A percentile compares a stretch with the other conserved stretches of the same genome.
phyloP scores from a whole-genome alignment of 2,113 vertebrate species.

The Hemiprocne comata region DNA sequence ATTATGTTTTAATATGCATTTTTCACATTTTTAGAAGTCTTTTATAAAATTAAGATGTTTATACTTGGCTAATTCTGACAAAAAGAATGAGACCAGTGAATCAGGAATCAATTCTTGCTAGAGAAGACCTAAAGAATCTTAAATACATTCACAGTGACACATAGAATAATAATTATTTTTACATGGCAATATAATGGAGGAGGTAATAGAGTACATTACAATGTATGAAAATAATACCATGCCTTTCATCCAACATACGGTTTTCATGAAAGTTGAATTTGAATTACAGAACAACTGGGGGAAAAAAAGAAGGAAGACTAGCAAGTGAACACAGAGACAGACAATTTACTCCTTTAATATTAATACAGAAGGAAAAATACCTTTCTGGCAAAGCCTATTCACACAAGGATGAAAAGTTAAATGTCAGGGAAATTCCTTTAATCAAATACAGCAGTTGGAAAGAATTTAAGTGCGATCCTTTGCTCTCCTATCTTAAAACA shows the following conservation, averaged over 20 bases:
- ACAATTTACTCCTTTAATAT: slow-evolving; percentile 20
- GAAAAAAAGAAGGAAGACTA: not conserved
- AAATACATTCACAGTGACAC: not conserved
- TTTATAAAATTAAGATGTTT: not conserved
- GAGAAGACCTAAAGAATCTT: slow-evolving; percentile 29
- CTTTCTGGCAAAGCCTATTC: not conserved
- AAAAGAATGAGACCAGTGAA: not conserved
- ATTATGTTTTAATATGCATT: not conserved
- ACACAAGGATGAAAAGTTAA: not conserved
- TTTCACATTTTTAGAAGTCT: not conserved
- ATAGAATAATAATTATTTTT: slow-evolving; percentile 39
- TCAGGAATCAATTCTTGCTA: not conserved
- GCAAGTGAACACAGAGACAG: slow-evolving; percentile 2
- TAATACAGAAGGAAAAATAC: not conserved
- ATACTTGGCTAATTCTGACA: not conserved
- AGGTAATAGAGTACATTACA: slow-evolving; percentile 36
- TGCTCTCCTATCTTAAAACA: not conserved
- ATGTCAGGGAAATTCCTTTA: slow-evolving; percentile 37
- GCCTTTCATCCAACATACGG: slow-evolving; percentile 13
- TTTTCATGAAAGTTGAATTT: slow-evolving; percentile 42
- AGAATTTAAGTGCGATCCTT: not conserved
- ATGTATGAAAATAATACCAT: slow-evolving; percentile 13
- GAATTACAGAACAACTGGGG: not conserved
- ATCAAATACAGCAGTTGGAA: slow-evolving; percentile 11
- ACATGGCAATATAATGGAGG: not conserved